Evolutionary conservation across 2,113 vertebrate genomes (phyloP).

Genomic region (Lampris incognitus): DNA sequence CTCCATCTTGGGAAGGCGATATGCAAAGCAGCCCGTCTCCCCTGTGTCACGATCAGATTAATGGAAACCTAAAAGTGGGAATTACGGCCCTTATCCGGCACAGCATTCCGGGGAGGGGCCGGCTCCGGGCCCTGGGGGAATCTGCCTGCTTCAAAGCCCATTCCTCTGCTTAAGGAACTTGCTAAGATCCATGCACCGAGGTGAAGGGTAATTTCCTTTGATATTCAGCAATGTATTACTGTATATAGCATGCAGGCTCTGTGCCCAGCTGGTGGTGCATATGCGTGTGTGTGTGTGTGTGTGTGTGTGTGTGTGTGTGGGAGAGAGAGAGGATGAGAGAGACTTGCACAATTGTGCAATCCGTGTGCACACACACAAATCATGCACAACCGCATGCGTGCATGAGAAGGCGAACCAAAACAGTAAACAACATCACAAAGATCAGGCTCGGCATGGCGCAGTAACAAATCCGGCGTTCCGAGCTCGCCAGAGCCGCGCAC

Average conservation of each 20-base stretch:
- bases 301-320: slow-evolving; percentile 19
- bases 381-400: slow-evolving; percentile 58
- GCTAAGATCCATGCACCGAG: slow-evolving; percentile 80
- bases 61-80: slow-evolving; percentile 88
- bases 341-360: slow-evolving; percentile 1
- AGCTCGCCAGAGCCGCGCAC: too few species aligned
- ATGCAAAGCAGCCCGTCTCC: slow-evolving; percentile 86
- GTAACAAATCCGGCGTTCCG: too few species aligned
- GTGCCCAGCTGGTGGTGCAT: slow-evolving; percentile 56
- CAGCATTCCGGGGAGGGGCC: slow-evolving; percentile 76
- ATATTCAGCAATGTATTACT: slow-evolving; percentile 79
- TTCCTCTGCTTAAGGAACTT: slow-evolving; percentile 81
- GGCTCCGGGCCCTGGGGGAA: slow-evolving; percentile 77
- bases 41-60: slow-evolving; percentile 86
- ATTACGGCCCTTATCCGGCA: slow-evolving; percentile 83
- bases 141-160: slow-evolving; percentile 82
- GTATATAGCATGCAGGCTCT: slow-evolving; percentile 68
- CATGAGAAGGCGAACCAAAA: slow-evolving; percentile 20
- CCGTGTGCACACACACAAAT: too few species aligned
- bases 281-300: slow-evolving; percentile 36
- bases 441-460: slow-evolving; percentile 2
- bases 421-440: slow-evolving; percentile 50
- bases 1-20: slow-evolving; percentile 84
- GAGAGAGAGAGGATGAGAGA: too few species aligned
- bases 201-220: slow-evolving; percentile 86